Percentiles rank a stretch among this genome's conserved stretches.
Evolutionary conservation across 2,113 vertebrate genomes (phyloP).

Genomic region (Pycnonotus jocosus): DNA sequence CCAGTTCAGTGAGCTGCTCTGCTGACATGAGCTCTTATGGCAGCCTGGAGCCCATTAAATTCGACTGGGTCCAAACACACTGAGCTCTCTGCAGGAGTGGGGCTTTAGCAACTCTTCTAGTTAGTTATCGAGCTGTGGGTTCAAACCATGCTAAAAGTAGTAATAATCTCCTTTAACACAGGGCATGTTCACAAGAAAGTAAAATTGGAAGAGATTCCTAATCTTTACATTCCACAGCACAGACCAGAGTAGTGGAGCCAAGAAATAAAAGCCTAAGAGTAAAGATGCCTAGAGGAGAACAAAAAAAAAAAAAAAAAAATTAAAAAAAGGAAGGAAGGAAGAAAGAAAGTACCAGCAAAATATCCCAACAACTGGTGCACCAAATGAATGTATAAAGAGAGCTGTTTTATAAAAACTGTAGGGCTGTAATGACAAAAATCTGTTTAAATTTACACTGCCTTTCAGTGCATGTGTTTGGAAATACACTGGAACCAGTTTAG

Average conservation of each 20-base stretch:
- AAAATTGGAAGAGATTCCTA: neutral
- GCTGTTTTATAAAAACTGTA: constrained; percentile 18
- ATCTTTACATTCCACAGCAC: constrained; percentile 1
- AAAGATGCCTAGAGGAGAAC: neutral
- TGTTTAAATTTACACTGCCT: constrained; percentile 28
- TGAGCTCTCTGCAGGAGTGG: neutral
- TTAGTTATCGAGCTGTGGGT: neutral
- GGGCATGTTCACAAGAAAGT: neutral
- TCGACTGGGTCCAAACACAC: neutral
- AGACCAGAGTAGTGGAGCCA: neutral
- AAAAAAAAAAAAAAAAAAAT: neutral
- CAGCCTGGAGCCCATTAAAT: neutral
- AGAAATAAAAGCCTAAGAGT: neutral
- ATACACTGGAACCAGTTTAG: constrained; percentile 5
- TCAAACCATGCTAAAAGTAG: neutral
- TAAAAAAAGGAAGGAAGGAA: neutral
- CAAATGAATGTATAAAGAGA: constrained; percentile 21
- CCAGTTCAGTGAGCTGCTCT: neutral
- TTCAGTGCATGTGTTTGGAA: constrained; percentile 23
- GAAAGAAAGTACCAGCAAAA: neutral
- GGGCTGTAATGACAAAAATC: constrained; percentile 38
- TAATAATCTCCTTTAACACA: neutral
- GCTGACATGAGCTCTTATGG: neutral
- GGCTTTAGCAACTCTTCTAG: neutral
- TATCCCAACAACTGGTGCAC: neutral